Percentiles rank a stretch among this genome's conserved stretches.
Evolutionary conservation across 2,888 invertebrate species (phyloP).

Genomic region (Eumerus sabulonum): DNA sequence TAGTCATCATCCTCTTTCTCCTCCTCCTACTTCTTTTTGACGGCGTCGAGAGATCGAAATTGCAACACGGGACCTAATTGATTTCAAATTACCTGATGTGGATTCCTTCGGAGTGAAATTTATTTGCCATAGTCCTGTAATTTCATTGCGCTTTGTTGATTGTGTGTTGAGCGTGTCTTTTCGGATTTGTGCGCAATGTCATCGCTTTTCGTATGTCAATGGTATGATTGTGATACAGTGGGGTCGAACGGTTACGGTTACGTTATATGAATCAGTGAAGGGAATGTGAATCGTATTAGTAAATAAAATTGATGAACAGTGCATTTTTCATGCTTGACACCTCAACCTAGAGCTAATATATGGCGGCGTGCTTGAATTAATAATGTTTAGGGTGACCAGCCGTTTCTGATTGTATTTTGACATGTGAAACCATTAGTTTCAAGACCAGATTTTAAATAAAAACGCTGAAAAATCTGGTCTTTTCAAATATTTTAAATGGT

Average conservation of each 20-base stretch:
- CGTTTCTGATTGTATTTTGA: no score
- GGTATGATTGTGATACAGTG: slow-evolving; percentile 13
- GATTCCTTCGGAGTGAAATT: slow-evolving; percentile 57
- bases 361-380: no score
- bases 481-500: no score
- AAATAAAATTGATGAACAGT: no score
- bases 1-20: slow-evolving; percentile 3
- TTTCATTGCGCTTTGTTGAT: slow-evolving; percentile 62
- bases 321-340: no score
- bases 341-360: no score
- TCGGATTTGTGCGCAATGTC: slow-evolving; percentile 43
- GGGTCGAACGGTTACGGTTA: neutral
- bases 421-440: no score
- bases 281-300: no score
- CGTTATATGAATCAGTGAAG: no score
- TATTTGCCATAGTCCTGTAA: slow-evolving; percentile 66
- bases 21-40: neutral
- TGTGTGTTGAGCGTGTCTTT: slow-evolving; percentile 52
- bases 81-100: slow-evolving; percentile 64
- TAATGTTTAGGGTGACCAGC: no score
- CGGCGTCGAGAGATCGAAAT: slow-evolving; percentile 26
- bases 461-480: no score
- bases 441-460: no score
- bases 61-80: slow-evolving; percentile 65
- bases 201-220: slow-evolving; percentile 32